Evolutionary conservation across 1,140 invertebrate genomes (phyloP).

Genomic region (Linepithema humile): DNA sequence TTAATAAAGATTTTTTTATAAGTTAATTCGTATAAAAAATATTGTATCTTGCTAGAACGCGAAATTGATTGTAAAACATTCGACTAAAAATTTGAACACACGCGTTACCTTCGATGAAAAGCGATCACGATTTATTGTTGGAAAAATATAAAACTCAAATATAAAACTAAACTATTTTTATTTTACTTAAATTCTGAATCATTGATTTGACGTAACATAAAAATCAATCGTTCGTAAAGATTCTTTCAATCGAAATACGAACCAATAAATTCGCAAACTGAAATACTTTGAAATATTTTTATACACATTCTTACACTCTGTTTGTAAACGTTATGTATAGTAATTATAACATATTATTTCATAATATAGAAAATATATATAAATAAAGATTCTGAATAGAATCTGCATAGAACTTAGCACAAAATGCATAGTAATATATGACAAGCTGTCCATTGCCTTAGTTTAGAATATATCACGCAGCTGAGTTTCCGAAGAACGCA

Average conservation of each 20-base stretch:
- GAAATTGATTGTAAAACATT: not conserved
- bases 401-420: not conserved
- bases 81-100: not conserved
- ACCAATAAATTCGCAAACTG: not conserved
- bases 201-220: slow-evolving; percentile 8
- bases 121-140: not conserved
- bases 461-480: slow-evolving; percentile 38
- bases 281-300: not conserved
- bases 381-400: not conserved
- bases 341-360: not conserved
- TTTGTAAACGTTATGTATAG: too few relatives aligned
- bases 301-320: not conserved
- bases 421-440: slow-evolving; percentile 10
- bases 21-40: not conserved
- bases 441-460: slow-evolving; percentile 36
- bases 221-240: not conserved
- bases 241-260: not conserved
- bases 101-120: too few relatives aligned
- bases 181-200: too few relatives aligned
- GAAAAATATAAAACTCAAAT: not conserved
- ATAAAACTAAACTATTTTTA: too few relatives aligned
- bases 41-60: not conserved
- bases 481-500: slow-evolving; percentile 40
- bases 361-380: not conserved
- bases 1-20: too few relatives aligned